These are phyloP conservation scores for Delichon dasypus DNA, from an alignment of 2,797 vertebrate species.

Conservation along the genomic window DNA sequence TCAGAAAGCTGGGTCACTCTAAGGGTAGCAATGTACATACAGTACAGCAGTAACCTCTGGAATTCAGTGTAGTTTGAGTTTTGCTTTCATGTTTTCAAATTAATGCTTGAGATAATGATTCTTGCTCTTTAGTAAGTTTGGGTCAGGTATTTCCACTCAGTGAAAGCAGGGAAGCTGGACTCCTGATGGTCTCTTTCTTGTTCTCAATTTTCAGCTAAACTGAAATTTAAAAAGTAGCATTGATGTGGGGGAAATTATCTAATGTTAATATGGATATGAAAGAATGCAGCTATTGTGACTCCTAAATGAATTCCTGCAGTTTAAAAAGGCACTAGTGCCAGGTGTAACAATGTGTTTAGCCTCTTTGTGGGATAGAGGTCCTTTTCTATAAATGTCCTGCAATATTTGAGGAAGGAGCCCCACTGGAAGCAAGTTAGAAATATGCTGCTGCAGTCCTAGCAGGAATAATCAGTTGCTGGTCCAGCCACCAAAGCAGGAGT, in stretches of 20 bases:
- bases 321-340: neutral
- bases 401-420: neutral
- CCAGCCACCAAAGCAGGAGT: neutral
- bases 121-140: neutral
- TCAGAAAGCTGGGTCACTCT: neutral
- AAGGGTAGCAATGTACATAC: neutral
- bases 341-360: neutral
- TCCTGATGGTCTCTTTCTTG: neutral
- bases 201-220: neutral
- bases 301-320: neutral
- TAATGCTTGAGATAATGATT: neutral
- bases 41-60: neutral
- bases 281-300: neutral
- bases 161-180: neutral
- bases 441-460: neutral
- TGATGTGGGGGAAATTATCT: neutral
- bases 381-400: neutral
- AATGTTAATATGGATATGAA: neutral
- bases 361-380: neutral
- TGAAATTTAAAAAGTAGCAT: neutral
- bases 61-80: neutral
- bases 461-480: neutral
- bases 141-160: neutral
- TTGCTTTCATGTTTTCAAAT: neutral
- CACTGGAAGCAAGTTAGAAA: neutral